phyloP scores from a whole-genome alignment of 2,113 vertebrate species.

The Craseonycteris thonglongyai region DNA sequence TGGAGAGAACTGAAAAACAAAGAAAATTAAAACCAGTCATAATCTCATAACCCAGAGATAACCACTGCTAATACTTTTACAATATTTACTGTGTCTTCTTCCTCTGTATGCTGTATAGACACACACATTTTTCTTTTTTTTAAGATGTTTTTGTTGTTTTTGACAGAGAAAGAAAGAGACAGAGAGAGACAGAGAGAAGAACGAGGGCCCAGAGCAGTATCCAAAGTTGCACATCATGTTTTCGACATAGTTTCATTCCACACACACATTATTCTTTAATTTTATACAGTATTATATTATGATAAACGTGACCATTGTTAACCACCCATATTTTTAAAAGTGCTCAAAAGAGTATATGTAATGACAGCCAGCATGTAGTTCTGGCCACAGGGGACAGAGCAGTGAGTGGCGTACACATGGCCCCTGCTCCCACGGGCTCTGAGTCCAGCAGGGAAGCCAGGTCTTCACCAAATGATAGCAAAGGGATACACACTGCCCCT shows the following conservation, averaged over 20 bases:
- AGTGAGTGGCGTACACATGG: background rate
- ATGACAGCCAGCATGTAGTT: background rate
- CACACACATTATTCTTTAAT: background rate
- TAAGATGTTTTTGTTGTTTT: too few relatives aligned
- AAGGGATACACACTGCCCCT: background rate
- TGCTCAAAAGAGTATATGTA: background rate
- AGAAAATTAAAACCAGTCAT: background rate
- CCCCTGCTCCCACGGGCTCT: background rate
- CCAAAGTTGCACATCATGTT: too few relatives aligned
- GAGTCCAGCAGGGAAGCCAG: background rate
- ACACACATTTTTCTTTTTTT: too few relatives aligned
- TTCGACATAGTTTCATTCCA: too few relatives aligned
- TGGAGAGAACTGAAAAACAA: conserved; percentile 10
- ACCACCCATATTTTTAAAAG: background rate
- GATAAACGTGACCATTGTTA: background rate
- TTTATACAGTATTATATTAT: background rate
- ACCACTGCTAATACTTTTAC: background rate
- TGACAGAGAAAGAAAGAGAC: too few relatives aligned
- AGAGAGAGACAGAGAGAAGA: too few relatives aligned
- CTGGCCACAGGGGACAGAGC: rapidly evolving
- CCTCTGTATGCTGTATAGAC: too few relatives aligned
- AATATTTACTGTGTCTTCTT: background rate
- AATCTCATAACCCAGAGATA: background rate
- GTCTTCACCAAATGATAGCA: background rate
- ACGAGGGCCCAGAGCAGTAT: too few relatives aligned